These are phyloP conservation scores for Anastrepha ludens DNA, from an alignment of 1,140 invertebrate species.

Conservation along the genomic window DNA sequence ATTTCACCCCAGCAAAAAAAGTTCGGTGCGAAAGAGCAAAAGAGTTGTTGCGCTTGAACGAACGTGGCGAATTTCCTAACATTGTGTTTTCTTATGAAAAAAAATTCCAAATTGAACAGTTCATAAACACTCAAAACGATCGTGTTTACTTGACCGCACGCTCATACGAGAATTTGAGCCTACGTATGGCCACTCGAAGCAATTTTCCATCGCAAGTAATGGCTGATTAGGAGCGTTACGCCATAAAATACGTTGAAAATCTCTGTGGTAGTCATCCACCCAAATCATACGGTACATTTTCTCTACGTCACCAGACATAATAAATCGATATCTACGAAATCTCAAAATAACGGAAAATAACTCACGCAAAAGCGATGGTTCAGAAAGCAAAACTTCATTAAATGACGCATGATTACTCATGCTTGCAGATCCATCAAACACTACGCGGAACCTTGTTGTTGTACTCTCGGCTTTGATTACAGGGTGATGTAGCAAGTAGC, in stretches of 20 bases:
- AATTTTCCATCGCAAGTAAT: no score
- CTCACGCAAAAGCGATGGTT: not conserved
- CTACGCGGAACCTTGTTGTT: not conserved
- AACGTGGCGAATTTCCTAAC: no score
- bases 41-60: no score
- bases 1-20: no score
- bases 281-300: not conserved
- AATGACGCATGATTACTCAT: not conserved
- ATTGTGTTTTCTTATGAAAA: no score
- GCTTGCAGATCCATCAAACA: not conserved
- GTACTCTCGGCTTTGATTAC: constrained; percentile 28
- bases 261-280: not conserved
- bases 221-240: not conserved
- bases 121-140: no score
- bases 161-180: no score
- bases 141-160: no score
- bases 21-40: no score
- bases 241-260: constrained; percentile 3
- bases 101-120: no score
- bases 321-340: not conserved
- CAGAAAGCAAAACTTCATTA: constrained; percentile 32
- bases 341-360: not conserved
- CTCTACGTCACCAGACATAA: no score
- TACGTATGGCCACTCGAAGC: no score
- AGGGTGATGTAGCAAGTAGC: constrained; percentile 6